Evolutionary conservation across 2,797 vertebrate genomes (phyloP).

Genomic region (Florisuga fusca): DNA sequence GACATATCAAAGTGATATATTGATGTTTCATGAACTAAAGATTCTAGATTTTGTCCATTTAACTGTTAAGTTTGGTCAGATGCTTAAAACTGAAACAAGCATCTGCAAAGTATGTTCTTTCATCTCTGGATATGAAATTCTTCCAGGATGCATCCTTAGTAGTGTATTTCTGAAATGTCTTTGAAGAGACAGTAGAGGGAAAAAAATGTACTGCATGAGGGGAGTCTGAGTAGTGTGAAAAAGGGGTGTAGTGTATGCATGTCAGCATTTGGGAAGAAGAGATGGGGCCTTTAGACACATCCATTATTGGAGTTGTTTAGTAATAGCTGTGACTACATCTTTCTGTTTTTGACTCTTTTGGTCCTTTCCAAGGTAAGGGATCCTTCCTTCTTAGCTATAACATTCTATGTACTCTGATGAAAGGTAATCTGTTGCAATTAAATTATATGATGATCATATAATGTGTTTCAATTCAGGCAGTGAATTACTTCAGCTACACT

Average conservation of each 20-base stretch:
- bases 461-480: background rate
- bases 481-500: background rate
- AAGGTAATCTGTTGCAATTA: background rate
- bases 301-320: background rate
- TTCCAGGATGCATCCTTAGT: background rate
- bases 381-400: background rate
- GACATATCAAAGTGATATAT: background rate
- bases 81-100: background rate
- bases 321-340: background rate
- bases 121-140: background rate
- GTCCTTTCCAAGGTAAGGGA: background rate
- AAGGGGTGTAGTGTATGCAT: accelerated
- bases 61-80: background rate
- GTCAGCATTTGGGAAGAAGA: background rate
- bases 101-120: background rate
- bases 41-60: background rate
- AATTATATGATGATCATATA: background rate
- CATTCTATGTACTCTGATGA: background rate
- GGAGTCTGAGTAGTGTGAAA: background rate
- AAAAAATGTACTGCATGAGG: accelerated
- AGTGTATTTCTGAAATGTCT: background rate
- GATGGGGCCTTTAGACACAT: background rate
- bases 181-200: background rate
- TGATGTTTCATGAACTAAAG: accelerated
- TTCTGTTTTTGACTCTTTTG: background rate